Evolutionary conservation across 2,797 vertebrate species (phyloP), one percentile per base, ranked within the genome.

Genomic region (Aeoliscus strigatus): DNA sequence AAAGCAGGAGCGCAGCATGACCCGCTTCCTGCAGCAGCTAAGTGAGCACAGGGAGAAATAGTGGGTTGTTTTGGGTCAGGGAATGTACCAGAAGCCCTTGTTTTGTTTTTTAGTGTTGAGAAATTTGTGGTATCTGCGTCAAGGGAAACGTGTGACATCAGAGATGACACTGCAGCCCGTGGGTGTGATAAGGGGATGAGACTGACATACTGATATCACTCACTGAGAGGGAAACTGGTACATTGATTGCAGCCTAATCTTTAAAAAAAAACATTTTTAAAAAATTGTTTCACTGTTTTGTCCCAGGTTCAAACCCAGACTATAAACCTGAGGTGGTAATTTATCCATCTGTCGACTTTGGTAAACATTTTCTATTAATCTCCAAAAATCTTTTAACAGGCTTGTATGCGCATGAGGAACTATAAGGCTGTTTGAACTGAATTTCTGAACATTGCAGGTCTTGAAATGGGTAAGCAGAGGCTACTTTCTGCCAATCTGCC

Each of bases 291-390:
- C 3, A 52, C 11, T 60, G 2, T 42, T 82, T 51, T 63, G 43
- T 76, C 60, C 27, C 61, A 86, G 88, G 69, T 40, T 81, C 80
- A 38, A 81, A 86, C 62, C 75, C 76, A 32, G 76, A 43, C 45
- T 77, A 81, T 65, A 92, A 84, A 74, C 87, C 91, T 26, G 94
- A 98, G 75, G 78, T 95, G 35, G 83, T 94, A 17, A 84, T 90
- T 44, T 93, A 95, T 80, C 93, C 95, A 39, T 91, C 88, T 66
- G 79, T 60, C 62, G 93, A 99, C 77, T 99, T 98, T 86, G 92
- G 92, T 94, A 91, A 87, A 66, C 15, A 48, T n/a, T n/a, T n/a
- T n/a, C n/a, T n/a, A n/a, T n/a, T n/a, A n/a, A n/a, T n/a, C n/a
- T n/a, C n/a, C n/a, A n/a, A n/a, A n/a, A n/a, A n/a, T n/a, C n/a